Base-by-base conservation (phyloP, 2,797 vertebrate species). In the Tamandua tetradactyla region DNA sequence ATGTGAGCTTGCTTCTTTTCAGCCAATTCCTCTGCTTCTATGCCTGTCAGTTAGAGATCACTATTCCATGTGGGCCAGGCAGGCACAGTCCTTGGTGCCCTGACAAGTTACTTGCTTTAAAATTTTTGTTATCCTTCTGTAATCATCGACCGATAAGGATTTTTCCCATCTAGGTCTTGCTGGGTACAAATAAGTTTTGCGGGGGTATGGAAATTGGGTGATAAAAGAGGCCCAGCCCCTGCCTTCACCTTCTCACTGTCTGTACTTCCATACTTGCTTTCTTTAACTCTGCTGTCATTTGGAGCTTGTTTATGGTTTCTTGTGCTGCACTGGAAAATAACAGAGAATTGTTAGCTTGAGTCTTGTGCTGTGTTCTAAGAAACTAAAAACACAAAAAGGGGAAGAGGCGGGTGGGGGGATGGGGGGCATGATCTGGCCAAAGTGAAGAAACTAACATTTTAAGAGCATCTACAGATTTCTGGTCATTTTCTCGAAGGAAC, bases 401-500 rank as follows among this genome's bases (percentile, higher is more conserved):
- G 44, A 25, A 25, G 23, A 57, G 18, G 49, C 44, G 30, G n/a
- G n/a, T n/a, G n/a, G n/a, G n/a, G 22, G 42, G 8, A n/a, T 23
- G 5, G 18, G 17, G 30, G 44, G 37, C 9, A 17, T 47, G 7
- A 40, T 37, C n/a, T 37, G 35, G 23, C 5, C 30, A 37, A 69
- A 44, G 42, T 12, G 18, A 64, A n/a, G 62, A 47, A 23, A 78
- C 96, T 94, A 59, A 98, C 98, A 94, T 78, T 95, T 98, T 98
- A 32, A 98, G 95, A 35, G 98, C 98, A 1, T 98, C 97, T 85
- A 93, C 93, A 25, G 97, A 97, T 93, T 91, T 96, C 92, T 96
- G 97, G 71, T 98, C 97, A n/a, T 97, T 98, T 94, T 97, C 97
- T 75, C 95, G 97, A 40, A 98, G 97, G 93, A 98, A 98, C 66